phyloP scores from a whole-genome alignment of 2,888 invertebrate genomes.

The Opisthograptis luteolata region DNA sequence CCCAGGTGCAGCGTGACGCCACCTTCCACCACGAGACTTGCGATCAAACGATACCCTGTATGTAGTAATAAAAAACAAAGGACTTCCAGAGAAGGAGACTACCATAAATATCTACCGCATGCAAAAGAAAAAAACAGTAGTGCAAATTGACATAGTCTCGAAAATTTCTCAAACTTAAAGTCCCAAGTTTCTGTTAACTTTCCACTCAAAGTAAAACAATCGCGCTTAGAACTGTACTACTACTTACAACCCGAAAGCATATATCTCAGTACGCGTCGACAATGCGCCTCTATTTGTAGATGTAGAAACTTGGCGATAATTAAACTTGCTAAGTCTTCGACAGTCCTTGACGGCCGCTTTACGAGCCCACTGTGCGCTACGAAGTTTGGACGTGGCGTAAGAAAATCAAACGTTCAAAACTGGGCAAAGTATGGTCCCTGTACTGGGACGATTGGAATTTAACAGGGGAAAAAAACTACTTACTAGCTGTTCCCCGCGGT shows the following conservation, averaged over 20 bases:
- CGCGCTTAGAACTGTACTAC: constrained; percentile 16
- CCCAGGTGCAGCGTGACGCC: too few species aligned
- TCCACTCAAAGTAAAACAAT: background rate
- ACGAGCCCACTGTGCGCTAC: constrained; percentile 35
- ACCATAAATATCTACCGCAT: too few species aligned
- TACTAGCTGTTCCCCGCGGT: too few species aligned
- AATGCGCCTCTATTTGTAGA: constrained; percentile 17
- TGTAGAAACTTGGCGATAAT: constrained; percentile 45
- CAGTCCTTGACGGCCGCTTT: constrained; percentile 39
- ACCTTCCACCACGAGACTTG: too few species aligned
- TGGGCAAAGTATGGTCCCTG: background rate
- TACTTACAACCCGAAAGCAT: constrained; percentile 1
- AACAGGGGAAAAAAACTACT: too few species aligned
- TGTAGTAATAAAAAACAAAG: too few species aligned
- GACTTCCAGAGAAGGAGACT: too few species aligned
- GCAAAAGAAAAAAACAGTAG: too few species aligned
- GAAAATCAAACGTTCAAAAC: background rate
- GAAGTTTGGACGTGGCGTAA: background rate
- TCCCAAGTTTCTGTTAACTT: too few species aligned
- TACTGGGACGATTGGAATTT: background rate
- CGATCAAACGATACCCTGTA: too few species aligned
- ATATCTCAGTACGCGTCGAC: constrained; percentile 14
- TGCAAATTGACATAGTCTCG: too few species aligned
- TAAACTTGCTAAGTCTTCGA: constrained; percentile 50
- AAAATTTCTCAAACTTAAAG: too few species aligned